Base-by-base conservation (phyloP, 2,113 vertebrate genomes). In the Marmota flaviventris region DNA sequence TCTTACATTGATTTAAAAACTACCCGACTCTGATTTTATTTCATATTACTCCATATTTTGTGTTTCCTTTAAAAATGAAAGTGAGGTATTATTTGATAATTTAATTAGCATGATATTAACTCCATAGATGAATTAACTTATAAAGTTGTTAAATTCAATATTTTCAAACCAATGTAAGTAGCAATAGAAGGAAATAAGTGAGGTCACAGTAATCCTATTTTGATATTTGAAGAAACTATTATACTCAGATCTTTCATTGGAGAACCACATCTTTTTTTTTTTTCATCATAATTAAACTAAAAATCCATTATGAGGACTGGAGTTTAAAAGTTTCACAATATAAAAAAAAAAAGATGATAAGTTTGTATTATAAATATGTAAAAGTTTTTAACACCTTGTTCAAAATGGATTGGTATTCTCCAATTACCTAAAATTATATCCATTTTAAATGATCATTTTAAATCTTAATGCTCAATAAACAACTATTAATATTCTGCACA, bases 371-470 rank as follows among this genome's bases (percentile, higher is more conserved):
- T 27, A 73, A 77, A 32, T 89, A 29, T 63, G 20, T 63, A 69
- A 94, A 89, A 85, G 29, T 27, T 79, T 84, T 58, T 84, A 95
- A 70, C 3, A 32, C 4, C 18, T 42, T 85, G 63, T 94, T 94
- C 63, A 61, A 77, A 94, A 89, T 76, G 34, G 45, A 88, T 65
- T 76, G 14, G 32, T 88, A 53, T 73, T 89, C n/a, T 95, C 75
- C 73, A 69, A 18, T 89, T 93, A 90, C 42, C 67, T 94, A 86
- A 95, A 94, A 89, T 56, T 63, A 91, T 42, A 29, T 65, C 65
- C 22, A 75, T 79, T 48, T 9, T 45, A 45, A 45, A 45, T 45
- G 24, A 75, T n/a, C 39, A 69, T 51, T 93, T 63, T 42, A 32
- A 93, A 70, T 91, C 83, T 70, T 95, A 70, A 81, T 61, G 32